Base-by-base conservation (phyloP, 2,113 vertebrate genomes). In the Python bivittatus region DNA sequence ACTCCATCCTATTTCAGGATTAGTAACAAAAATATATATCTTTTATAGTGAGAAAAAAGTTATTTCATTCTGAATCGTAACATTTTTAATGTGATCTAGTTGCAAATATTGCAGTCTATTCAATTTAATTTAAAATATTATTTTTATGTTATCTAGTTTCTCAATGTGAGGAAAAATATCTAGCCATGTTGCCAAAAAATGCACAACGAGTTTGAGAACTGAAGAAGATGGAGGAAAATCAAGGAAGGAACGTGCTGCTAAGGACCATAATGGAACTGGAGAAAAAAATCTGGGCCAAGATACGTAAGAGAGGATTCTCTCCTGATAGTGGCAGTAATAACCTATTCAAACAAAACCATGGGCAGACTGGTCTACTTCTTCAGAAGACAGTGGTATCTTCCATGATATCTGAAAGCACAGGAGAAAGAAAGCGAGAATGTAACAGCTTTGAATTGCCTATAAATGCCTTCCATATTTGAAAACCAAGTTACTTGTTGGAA, bases 1-100 rank as follows among this genome's bases (percentile, higher is more conserved):
- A 33, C n/a, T 72, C 64, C n/a, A 72, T 94, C 3, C 79, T 79
- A 4, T 10, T 95, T 33, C 23, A 92, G 87, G 90, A 29, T 44
- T 91, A 38, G 10, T 15, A 57, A 29, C 90, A 61, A 60, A 89
- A 11, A 12, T 44, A 79, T 44, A 79, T 83, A 88, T 58, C 20
- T 84, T 88, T 53, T n/a, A 52, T 83, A 27, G 87, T 7, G 12
- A 23, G 27, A 20, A 10, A 20, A 53, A 72, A 68, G 2, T 38
- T 72, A n/a, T 29, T 92, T 42, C 25, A 68, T 58, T 88, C 17
- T 57, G 9, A 48, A 58, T 57, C 13, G 29, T 48, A 88, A 29
- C 2, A 27, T 72, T 54, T 25, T 88, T 38, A 1, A 52, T 48
- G 38, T 48, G 22, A 23, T 42, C 57, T 42, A 15, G 17, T 79